phyloP scores from a whole-genome alignment of 2,888 invertebrate species.

The Thereva unica region DNA sequence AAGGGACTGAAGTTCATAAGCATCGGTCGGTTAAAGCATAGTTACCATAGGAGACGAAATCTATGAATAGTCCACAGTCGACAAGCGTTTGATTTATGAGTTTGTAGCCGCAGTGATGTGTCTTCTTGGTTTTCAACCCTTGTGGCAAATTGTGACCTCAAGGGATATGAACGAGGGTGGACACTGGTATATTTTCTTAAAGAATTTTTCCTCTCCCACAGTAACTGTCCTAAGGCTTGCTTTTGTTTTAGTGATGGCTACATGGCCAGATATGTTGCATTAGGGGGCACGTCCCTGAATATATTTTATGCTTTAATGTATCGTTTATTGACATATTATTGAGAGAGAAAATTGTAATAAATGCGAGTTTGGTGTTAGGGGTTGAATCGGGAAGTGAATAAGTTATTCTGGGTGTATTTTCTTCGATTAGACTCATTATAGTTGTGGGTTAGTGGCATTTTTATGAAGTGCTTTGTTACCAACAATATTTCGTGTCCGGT shows the following conservation, averaged over 20 bases:
- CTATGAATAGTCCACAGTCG: slow-evolving; percentile 34
- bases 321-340: slow-evolving; percentile 44
- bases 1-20: slow-evolving; percentile 13
- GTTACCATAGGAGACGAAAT: slow-evolving; percentile 16
- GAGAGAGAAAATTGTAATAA: slow-evolving; percentile 43
- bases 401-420: too few species aligned
- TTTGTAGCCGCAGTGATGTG: slow-evolving; percentile 38
- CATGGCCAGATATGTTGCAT: background rate
- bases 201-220: slow-evolving; percentile 24
- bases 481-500: too few species aligned
- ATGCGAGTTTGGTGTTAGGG: slow-evolving; percentile 39
- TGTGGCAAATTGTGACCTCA: slow-evolving; percentile 43
- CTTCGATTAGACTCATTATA: too few species aligned
- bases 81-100: slow-evolving; percentile 42
- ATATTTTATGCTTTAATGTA: slow-evolving; percentile 39
- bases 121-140: slow-evolving; percentile 41
- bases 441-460: too few species aligned
- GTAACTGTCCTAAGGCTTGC: slow-evolving; percentile 15
- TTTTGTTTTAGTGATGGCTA: slow-evolving; percentile 27
- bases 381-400: slow-evolving; percentile 14
- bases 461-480: too few species aligned
- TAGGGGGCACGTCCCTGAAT: slow-evolving; percentile 8
- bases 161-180: slow-evolving; percentile 41
- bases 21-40: slow-evolving; percentile 27
- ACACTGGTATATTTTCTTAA: slow-evolving; percentile 21